Conservation (phyloP, 2,113 vertebrate genomes). For the Jaculus jaculus region DNA sequence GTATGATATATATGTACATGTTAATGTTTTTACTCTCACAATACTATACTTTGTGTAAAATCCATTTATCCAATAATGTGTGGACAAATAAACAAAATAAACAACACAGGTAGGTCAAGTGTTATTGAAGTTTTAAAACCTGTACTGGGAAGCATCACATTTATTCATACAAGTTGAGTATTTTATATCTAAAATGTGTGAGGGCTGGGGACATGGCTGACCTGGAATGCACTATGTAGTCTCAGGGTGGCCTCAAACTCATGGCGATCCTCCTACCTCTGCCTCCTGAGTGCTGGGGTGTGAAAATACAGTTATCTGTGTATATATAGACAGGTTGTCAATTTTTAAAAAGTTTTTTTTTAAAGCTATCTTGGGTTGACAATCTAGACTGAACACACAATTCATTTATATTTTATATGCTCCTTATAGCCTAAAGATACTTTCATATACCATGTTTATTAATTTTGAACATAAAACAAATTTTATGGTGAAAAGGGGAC, state of each 20-base stretch:
- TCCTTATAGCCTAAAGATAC: neutral
- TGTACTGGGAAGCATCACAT: neutral
- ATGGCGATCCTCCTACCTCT: too few relatives aligned
- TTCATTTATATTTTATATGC: neutral
- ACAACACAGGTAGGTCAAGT: neutral
- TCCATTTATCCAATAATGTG: neutral
- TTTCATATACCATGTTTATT: neutral
- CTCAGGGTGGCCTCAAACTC: too few relatives aligned
- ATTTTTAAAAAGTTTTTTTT: neutral
- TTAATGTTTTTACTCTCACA: too few relatives aligned
- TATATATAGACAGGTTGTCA: too few relatives aligned
- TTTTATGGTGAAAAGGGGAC: neutral
- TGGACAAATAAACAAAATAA: conserved; percentile 26
- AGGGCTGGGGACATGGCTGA: too few relatives aligned
- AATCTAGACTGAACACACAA: neutral
- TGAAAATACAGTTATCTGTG: neutral
- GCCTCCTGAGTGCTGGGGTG: neutral
- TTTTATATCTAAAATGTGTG: neutral
- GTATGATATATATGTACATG: too few relatives aligned
- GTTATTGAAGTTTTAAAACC: neutral
- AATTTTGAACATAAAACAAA: neutral
- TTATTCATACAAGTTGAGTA: neutral
- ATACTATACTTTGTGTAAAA: too few relatives aligned
- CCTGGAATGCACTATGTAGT: too few relatives aligned
- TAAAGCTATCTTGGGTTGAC: neutral